Percentiles rank a stretch among this genome's conserved stretches.
These are phyloP conservation scores for Anguilla japonica DNA, from an alignment of 2,113 vertebrate genomes.

Conservation along the genomic window DNA sequence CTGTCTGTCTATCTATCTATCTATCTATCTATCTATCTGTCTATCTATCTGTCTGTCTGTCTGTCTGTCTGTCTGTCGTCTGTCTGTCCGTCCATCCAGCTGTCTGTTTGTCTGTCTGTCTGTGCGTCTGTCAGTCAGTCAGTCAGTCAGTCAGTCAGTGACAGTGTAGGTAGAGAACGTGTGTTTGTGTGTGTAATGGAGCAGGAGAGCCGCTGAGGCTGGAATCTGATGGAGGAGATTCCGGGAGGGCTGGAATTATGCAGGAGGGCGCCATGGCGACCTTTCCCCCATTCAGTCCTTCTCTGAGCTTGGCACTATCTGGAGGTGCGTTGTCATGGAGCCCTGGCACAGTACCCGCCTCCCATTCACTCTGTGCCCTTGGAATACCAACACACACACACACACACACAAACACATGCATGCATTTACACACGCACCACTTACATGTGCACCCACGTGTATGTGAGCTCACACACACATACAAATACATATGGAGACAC, in stretches of 20 bases:
- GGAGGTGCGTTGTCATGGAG: constrained; percentile 39
- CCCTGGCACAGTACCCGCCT: constrained; percentile 30
- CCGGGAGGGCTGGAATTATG: neutral
- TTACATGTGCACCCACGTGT: too few species aligned
- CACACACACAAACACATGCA: constrained; percentile 18
- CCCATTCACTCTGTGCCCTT: constrained; percentile 11
- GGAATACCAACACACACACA: neutral
- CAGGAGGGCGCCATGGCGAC: constrained; percentile 25
- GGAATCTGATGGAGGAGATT: neutral
- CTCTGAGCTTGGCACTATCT: constrained; percentile 30
- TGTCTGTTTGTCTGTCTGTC: neutral
- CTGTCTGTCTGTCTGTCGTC: too few species aligned
- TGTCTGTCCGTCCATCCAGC: too few species aligned
- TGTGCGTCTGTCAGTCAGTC: neutral
- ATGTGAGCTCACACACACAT: too few species aligned
- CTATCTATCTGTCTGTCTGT: too few species aligned
- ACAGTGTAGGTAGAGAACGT: neutral
- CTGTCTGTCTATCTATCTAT: too few species aligned
- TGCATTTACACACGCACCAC: neutral
- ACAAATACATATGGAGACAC: too few species aligned
- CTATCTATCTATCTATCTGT: too few species aligned
- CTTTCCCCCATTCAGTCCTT: constrained; percentile 31
- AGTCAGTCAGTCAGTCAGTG: neutral
- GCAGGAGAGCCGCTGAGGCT: neutral
- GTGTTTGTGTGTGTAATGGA: neutral